Percentiles rank a stretch among this genome's conserved stretches.
Evolutionary conservation across 2,797 vertebrate genomes (phyloP).

Genomic region (Euthynnus affinis): DNA sequence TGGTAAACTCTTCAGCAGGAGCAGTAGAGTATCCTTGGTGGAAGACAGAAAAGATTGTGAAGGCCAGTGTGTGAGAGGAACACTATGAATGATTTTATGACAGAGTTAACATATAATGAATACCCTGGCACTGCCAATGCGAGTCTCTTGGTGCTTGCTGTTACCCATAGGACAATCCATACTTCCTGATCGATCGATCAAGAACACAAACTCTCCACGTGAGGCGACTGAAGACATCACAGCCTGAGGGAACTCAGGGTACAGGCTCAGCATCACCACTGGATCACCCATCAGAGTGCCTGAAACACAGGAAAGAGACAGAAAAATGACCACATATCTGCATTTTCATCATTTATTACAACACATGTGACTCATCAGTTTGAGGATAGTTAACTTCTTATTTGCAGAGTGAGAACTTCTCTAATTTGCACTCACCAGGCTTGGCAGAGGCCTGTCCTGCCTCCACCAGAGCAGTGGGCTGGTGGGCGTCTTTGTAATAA

Average conservation of each 20-base stretch:
- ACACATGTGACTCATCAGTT: not conserved
- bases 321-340: not conserved
- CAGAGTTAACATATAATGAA: not conserved
- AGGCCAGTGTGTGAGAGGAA: not conserved
- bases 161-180: conserved; percentile 74
- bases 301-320: conserved; percentile 56
- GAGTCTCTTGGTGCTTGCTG: conserved; percentile 4
- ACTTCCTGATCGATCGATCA: conserved; percentile 90
- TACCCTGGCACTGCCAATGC: conserved; percentile 89
- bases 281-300: conserved; percentile 87
- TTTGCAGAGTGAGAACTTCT: not conserved
- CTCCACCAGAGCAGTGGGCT: conserved; percentile 87
- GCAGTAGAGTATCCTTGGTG: conserved; percentile 88
- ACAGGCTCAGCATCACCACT: conserved; percentile 89
- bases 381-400: not conserved
- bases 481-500: conserved; percentile 86
- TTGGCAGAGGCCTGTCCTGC: conserved; percentile 69
- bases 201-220: conserved; percentile 89
- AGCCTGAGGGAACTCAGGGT: conserved; percentile 84
- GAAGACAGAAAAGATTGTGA: conserved; percentile 10
- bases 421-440: conserved; percentile 74
- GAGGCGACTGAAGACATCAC: conserved; percentile 64
- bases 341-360: not conserved
- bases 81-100: not conserved
- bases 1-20: conserved; percentile 93